Base-by-base conservation (phyloP, 2,113 vertebrate genomes). In the Choloepus hoffmanni region DNA sequence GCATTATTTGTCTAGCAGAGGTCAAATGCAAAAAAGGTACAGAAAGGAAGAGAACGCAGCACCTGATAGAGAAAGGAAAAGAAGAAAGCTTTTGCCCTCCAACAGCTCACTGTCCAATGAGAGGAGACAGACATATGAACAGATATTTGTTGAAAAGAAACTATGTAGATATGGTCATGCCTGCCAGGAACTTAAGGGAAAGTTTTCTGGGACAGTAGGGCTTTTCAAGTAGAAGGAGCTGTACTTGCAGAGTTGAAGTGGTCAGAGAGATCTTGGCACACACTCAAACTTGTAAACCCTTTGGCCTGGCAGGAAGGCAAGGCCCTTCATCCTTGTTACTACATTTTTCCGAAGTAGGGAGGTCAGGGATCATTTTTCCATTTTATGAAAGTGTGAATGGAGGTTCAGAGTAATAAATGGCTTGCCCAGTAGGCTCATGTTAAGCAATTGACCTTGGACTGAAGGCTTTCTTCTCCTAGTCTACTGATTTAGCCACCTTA, bases 241-340 rank as follows among this genome's bases (percentile, higher is more conserved):
- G 13, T 13, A 28, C 58, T 92, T 53, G 7, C 23, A 2, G 23
- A 86, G 8, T 2, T 36, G 23, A 28, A 28, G 16, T 10, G 7
- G 10, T 28, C 30, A 16, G 62, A n/a, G 33, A 50, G 19, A 33
- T 67, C 21, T 3, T 23, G 23, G 28, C 6, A 26, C 24, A 5
- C 26, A 2, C 23, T 19, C 4, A 89, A 48, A 16, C 4, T 5
- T 68, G 2, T 15, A 36, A 70, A 11, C 13, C 15, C 3, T 30
- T 28, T 0, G 2, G 15, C 13, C 40, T 16, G 18, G 13, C 4
- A n/a, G 9, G 3, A 19, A 0, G 3, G 11, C 12, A 50, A 60
- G 40, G 24, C 28, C 12, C 0, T 15, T 2, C 1, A 6, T 67
- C 19, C 14, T 16, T 7, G 18, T 30, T 12, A 3, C n/a, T 36